phyloP scores from a whole-genome alignment of 2,888 invertebrate species.

The Apodemia zela region DNA sequence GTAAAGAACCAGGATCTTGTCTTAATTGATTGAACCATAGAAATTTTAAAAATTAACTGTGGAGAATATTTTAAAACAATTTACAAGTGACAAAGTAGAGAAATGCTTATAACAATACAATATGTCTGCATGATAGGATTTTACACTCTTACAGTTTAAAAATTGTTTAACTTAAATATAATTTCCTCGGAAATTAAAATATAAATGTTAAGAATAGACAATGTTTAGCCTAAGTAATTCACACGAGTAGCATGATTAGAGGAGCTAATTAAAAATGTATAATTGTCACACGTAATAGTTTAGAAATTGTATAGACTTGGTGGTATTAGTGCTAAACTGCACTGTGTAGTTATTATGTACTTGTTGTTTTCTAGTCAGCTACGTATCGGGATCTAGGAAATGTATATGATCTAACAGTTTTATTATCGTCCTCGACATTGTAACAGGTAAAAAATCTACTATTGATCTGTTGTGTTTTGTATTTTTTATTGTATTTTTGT shows the following conservation, averaged over 20 bases:
- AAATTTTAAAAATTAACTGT: too few species aligned
- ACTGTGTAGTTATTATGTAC: conserved; percentile 30
- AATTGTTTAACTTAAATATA: neutral
- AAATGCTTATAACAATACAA: conserved; percentile 10
- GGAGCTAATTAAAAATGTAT: conserved; percentile 4
- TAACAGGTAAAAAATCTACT: conserved; percentile 39
- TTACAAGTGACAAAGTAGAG: neutral
- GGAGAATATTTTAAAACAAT: too few species aligned
- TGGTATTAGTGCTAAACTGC: conserved; percentile 14
- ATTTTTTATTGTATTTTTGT: conserved; percentile 15
- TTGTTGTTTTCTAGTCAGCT: conserved; percentile 42
- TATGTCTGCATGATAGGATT: conserved; percentile 12
- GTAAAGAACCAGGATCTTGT: too few species aligned
- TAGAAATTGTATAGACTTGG: conserved; percentile 12
- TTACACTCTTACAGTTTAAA: neutral
- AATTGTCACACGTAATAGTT: conserved; percentile 5
- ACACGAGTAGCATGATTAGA: conserved; percentile 6
- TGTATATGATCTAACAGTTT: conserved; percentile 43
- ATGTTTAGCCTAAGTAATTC: conserved; percentile 5
- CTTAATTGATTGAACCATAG: too few species aligned
- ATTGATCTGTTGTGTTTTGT: conserved; percentile 27
- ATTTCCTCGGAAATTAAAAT: neutral
- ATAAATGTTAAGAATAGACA: conserved; percentile 6
- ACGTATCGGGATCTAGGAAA: conserved; percentile 43
- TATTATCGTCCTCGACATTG: conserved; percentile 40